Evolutionary conservation across 2,888 invertebrate genomes (phyloP), one percentile per base, ranked within the genome.

Genomic region (Heliconius erato): DNA sequence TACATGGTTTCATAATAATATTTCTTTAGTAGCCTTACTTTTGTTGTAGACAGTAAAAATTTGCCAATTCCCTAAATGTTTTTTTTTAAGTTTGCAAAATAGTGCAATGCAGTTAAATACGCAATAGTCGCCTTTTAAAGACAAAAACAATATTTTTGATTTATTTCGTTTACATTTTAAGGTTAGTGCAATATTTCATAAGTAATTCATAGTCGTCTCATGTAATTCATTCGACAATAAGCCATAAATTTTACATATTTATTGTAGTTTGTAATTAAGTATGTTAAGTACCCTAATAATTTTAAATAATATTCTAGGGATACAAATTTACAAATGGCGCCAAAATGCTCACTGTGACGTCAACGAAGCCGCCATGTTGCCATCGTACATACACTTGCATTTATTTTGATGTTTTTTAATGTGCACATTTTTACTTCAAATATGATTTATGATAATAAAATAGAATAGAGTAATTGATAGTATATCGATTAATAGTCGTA

Each of bases 341-440:
- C 91, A 88, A 96, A 95, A 94, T 92, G 95, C 90, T 95, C 95
- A 88, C 94, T 96, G 94, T 96, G 95, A 96, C 89, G 89, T 81
- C 91, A 91, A 88, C 90, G 93, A 91, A 89, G 90, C 89, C 85
- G 89, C 88, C 86, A 88, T 90, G 88, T 89, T 81, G 79, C 79
- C 83, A 79, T 87, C 85, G 81, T 80, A 79, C 67, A 82, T 78
- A 81, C 83, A 85, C 82, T 82, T 77, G 71, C 81, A 84, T 80
- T 80, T 59, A 80, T 77, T 77, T 59, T 63, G 35, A 76, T 40
- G 76, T 23, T 76, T 63, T 76, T 63, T 40, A 76, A 76, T 32
- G 63, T 76, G 63, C 35, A 76, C 14, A 76, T 63, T 26, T 35
- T 35, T 35, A 32, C 19, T 76, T 54, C 0, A 4, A n/a, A 63